phyloP scores from a whole-genome alignment of 2,113 vertebrate genomes.

The Protobothrops flavoviridis region DNA sequence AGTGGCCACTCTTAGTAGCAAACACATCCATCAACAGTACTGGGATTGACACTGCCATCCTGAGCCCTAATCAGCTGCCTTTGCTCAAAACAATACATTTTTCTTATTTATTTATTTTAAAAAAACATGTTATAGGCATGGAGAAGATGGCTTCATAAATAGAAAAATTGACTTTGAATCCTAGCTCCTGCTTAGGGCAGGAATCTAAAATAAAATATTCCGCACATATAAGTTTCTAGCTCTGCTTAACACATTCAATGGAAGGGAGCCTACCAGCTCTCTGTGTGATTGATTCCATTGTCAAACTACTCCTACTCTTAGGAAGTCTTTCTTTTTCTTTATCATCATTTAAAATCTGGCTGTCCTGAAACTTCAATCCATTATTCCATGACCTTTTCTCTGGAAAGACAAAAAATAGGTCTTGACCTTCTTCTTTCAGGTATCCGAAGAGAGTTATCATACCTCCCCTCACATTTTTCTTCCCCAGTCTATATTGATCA shows the following conservation, averaged over 20 bases:
- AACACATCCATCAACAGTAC: background rate
- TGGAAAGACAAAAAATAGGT: background rate
- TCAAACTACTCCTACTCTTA: background rate
- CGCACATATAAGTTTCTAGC: background rate
- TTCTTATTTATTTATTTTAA: background rate
- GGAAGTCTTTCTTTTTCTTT: background rate
- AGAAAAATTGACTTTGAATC: background rate
- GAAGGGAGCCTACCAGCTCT: background rate
- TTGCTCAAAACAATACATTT: background rate
- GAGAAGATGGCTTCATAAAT: background rate
- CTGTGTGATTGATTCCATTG: background rate
- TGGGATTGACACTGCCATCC: background rate
- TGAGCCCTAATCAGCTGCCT: background rate
- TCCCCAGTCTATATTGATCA: background rate
- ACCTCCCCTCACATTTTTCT: background rate
- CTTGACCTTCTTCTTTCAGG: background rate
- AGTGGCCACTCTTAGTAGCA: background rate
- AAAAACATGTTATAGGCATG: background rate
- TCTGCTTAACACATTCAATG: background rate
- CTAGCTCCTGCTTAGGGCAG: background rate
- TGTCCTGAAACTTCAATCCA: background rate
- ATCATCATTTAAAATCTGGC: background rate
- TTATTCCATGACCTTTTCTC: background rate
- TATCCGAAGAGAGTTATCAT: background rate
- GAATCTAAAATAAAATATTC: background rate